Base-by-base conservation (phyloP, 2,888 invertebrate species). In the Galerucella pusilla region DNA sequence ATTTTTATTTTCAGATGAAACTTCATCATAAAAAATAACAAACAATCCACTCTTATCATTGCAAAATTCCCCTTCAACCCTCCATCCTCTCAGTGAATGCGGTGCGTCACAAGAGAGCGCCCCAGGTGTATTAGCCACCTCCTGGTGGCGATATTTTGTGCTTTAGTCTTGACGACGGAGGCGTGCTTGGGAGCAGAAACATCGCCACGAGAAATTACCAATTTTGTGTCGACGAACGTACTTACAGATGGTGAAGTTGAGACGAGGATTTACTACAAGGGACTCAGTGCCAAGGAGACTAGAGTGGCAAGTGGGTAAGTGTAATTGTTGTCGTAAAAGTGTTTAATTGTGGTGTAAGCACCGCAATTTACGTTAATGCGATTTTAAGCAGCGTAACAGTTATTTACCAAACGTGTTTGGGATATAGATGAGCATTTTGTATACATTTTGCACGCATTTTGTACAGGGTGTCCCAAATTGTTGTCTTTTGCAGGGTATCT, bases 191-290 rank as follows among this genome's bases (percentile, higher is more conserved):
- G 71, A 49, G 73, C 60, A 28, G 68, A 66, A 69, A 89, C 80
- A 85, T 88, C 71, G 78, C 20, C 64, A 6, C 64, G 16, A 20
- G 88, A 88, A 74, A 87, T 89, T 70, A 87, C 89, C 68, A 91
- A 93, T 85, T 93, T 94, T 86, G 88, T 93, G 78, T 89, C 92
- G 85, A 90, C 90, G 25, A 93, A 93, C 82, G 88, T 89, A 68
- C 87, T 94, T 75, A 85, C 90, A 73, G 94, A 94, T 84, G 94
- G 94, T 3, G 93, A 94, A 84, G 87, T 91, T 79, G 94, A 94
- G 85, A 90, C 90, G 14, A 87, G 93, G 71, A 89, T 94, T 72
- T 91, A 90, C 85, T 92, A 87, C 82, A 90, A 91, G 77, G 92
- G 92, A 9, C 87, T 93, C 57, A 90, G 90, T 14, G 93, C 92